Conservation (phyloP, 2,888 invertebrate species). For the Cephalotes varians region DNA sequence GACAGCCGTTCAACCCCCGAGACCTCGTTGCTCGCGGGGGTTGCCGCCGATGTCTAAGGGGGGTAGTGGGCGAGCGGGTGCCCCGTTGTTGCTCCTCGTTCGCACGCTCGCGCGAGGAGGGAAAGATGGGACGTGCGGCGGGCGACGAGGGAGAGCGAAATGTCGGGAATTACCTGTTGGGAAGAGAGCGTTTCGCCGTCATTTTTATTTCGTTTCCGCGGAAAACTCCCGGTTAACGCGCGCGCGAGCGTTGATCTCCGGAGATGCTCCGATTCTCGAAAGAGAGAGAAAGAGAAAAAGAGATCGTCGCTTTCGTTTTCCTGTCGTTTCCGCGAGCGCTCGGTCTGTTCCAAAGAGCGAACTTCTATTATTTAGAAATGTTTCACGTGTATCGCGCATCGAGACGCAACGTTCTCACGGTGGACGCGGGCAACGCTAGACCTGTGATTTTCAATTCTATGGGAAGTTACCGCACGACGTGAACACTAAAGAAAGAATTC, state of each 20-base stretch:
- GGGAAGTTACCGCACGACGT: conserved; percentile 3
- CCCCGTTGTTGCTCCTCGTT: conserved; percentile 66
- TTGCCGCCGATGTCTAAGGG: conserved; percentile 46
- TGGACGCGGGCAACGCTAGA: neutral
- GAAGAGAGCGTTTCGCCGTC: conserved; percentile 80
- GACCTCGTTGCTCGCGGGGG: conserved; percentile 39
- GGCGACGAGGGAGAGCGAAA: conserved; percentile 73
- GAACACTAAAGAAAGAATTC: neutral
- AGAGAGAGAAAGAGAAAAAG: conserved; percentile 9
- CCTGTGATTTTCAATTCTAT: conserved; percentile 26
- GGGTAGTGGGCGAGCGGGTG: conserved; percentile 58
- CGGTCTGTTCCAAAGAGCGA: conserved; percentile 16
- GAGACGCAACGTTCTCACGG: neutral
- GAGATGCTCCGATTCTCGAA: conserved; percentile 25
- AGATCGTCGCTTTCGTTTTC: conserved; percentile 1
- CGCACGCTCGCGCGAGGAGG: conserved; percentile 38
- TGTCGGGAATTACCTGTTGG: conserved; percentile 83
- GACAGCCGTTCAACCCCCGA: conserved; percentile 49
- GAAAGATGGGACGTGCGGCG: conserved; percentile 50
- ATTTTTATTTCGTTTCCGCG: conserved; percentile 78
- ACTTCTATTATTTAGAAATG: conserved; percentile 33
- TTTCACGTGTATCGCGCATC: conserved; percentile 11
- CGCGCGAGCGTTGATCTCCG: conserved; percentile 55
- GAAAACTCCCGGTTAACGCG: conserved; percentile 65
- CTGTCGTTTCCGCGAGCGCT: conserved; percentile 5